These are phyloP conservation scores for Acanthis flammea DNA, from an alignment of 2,797 vertebrate species.

Conservation along the genomic window DNA sequence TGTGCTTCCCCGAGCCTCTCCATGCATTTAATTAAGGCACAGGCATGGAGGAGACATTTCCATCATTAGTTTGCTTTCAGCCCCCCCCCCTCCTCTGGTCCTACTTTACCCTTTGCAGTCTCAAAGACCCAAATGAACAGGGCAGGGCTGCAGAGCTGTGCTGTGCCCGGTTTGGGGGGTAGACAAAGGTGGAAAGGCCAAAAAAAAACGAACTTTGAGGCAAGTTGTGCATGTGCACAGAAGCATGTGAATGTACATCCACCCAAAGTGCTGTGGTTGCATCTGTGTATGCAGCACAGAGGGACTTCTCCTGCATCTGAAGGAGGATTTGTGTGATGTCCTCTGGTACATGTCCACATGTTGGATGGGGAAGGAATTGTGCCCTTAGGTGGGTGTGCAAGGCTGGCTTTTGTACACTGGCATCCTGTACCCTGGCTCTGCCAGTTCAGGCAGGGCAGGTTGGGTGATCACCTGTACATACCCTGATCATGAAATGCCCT, in stretches of 20 bases:
- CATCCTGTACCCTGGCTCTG: background rate
- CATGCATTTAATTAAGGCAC: conserved; percentile 98
- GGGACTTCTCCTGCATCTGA: background rate
- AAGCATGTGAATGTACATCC: accelerated
- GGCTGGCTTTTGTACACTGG: background rate
- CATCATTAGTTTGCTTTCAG: conserved; percentile 90
- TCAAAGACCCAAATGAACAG: conserved; percentile 67
- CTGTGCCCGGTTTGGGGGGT: accelerated
- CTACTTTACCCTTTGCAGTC: conserved; percentile 74
- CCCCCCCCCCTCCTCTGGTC: background rate
- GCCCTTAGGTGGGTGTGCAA: accelerated
- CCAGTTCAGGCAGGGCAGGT: background rate
- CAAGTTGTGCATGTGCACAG: background rate
- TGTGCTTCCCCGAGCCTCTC: conserved; percentile 89
- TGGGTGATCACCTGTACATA: background rate
- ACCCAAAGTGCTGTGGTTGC: background rate
- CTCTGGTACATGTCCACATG: accelerated
- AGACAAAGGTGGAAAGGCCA: background rate
- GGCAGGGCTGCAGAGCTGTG: conserved; percentile 19
- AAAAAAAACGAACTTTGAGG: background rate
- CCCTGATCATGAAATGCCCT: background rate
- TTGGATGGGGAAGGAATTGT: background rate
- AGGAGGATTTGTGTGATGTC: background rate
- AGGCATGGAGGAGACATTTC: conserved; percentile 88
- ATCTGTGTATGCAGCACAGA: accelerated